Evolutionary conservation across 2,888 invertebrate genomes (phyloP), one percentile per base, ranked within the genome.

Genomic region (Aromia moschata): DNA sequence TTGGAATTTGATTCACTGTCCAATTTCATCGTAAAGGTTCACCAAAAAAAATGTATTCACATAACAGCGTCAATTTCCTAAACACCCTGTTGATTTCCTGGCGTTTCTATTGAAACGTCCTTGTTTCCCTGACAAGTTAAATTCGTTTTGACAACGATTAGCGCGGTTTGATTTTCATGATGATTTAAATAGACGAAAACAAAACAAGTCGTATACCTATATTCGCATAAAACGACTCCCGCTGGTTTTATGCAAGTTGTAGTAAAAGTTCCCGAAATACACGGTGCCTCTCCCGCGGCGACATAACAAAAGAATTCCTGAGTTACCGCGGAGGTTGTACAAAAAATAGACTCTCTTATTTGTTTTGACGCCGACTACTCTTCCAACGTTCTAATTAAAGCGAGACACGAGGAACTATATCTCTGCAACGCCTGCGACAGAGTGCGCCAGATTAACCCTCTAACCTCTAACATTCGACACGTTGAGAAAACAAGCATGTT

Each of bases 261-360:
- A 65, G 64, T 67, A 73, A 71, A 70, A 71, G 64, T 68, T 71
- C 73, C 70, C 64, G 67, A 73, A 75, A 75, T 74, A 75, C 68
- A 61, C 65, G 59, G 62, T 72, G 74, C n/a, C n/a, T 76, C 77
- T 76, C 75, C 74, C 74, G 62, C 69, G 69, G 60, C 56, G 62
- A 43, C 61, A 69, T 70, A 73, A 77, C 76, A 77, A 78, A 77
- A 74, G 72, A 75, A 75, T 77, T 75, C 75, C 73, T 64, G 52
- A 47, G 68, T 62, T 62, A 60, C 68, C 66, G 72, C 64, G 67
- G 65, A 70, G 71, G 71, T 66, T 67, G 52, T 58, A 72, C 70
- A 76, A 77, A 78, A 77, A 77, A 75, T 74, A 76, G 70, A 69
- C 70, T 68, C 65, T 56, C 57, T 63, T 74, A 73, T 74, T 75